Evolutionary conservation across 2,888 invertebrate species (phyloP).

Genomic region (Uloborus plumipes): DNA sequence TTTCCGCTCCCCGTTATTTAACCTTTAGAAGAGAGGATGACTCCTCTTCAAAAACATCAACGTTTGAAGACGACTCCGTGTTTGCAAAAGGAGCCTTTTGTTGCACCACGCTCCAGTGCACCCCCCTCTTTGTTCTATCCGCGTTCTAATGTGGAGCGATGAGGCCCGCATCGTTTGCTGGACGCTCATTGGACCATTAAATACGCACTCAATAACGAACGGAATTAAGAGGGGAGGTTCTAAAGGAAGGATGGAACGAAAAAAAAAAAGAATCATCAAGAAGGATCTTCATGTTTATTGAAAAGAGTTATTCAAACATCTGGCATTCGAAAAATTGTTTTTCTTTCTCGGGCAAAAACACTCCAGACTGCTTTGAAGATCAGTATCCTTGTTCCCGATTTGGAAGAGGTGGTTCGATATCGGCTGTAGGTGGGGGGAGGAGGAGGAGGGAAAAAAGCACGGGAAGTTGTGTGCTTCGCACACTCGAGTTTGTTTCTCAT

Average conservation of each 20-base stretch:
- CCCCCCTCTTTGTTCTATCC: constrained; percentile 45
- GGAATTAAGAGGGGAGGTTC: constrained; percentile 28
- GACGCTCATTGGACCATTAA: constrained; percentile 39
- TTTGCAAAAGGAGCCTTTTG: constrained; percentile 36
- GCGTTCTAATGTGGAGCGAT: neutral
- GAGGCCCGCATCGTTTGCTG: constrained; percentile 30
- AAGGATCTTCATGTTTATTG: constrained; percentile 41
- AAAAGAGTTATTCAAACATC: constrained; percentile 55
- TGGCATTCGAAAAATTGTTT: constrained; percentile 28
- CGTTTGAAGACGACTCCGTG: neutral
- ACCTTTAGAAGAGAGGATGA: constrained; percentile 6
- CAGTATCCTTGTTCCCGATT: too few species aligned
- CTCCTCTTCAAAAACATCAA: too few species aligned
- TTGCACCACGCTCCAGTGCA: constrained; percentile 29
- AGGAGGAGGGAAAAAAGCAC: too few species aligned
- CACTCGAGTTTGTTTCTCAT: too few species aligned
- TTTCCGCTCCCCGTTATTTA: constrained; percentile 26
- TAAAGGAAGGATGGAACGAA: neutral
- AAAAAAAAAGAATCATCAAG: constrained; percentile 29
- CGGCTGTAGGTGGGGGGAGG: too few species aligned
- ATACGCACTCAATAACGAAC: constrained; percentile 32
- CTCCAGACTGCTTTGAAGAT: neutral
- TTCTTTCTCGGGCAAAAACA: constrained; percentile 26
- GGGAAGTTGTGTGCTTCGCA: too few species aligned
- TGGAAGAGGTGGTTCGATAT: too few species aligned